A percentile compares a stretch with the other conserved stretches of the same genome.
phyloP scores from a whole-genome alignment of 2,888 invertebrate species.

The Callyntrura sp. region DNA sequence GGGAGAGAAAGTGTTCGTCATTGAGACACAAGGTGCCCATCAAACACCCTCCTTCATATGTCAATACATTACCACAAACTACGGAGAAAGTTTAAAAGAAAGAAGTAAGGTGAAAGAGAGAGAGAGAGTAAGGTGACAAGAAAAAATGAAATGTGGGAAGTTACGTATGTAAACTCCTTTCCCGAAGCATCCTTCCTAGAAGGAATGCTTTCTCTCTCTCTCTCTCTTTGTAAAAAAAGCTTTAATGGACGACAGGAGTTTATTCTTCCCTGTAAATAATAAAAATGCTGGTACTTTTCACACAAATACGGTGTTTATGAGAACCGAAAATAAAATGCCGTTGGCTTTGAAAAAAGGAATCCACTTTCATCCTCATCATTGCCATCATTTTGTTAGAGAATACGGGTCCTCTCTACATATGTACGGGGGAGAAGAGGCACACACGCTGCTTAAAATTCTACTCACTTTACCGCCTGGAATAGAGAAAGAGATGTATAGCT shows the following conservation, averaged over 20 bases:
- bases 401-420: background rate
- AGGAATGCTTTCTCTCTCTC: background rate
- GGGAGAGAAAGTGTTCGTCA: no score
- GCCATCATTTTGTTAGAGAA: background rate
- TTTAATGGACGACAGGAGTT: background rate
- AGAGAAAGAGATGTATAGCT: conserved; percentile 30
- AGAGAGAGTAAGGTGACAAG: background rate
- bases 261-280: conserved; percentile 11
- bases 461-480: conserved; percentile 35
- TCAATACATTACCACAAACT: background rate
- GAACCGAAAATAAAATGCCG: conserved; percentile 32
- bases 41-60: background rate
- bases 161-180: background rate
- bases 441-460: conserved; percentile 73
- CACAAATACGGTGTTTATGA: no score
- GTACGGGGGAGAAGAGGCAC: background rate
- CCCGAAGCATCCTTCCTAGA: background rate
- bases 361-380: conserved; percentile 38
- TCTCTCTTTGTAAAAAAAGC: background rate
- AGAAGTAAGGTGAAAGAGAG: conserved; percentile 47
- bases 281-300: background rate
- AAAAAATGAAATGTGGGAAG: conserved; percentile 9
- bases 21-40: background rate
- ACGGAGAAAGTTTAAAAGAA: conserved; percentile 7
- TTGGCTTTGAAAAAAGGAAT: conserved; percentile 59